Conservation (phyloP, 2,888 invertebrate genomes). For the Fabriciana adippe region DNA sequence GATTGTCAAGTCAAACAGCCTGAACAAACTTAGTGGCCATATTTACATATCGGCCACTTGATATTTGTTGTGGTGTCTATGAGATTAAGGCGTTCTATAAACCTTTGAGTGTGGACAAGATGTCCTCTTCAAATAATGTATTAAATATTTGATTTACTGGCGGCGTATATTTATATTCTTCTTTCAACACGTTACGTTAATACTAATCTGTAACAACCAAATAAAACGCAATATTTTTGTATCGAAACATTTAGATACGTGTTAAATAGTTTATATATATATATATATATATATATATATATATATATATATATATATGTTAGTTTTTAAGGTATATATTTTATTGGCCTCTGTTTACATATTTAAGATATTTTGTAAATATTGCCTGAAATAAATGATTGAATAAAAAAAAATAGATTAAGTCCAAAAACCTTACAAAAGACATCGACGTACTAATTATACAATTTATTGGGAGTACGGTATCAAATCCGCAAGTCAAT, state of each 20-base stretch:
- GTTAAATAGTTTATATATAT: no score
- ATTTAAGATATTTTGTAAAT: no score
- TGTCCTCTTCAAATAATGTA: slow-evolving; percentile 17
- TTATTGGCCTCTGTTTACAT: no score
- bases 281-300: no score
- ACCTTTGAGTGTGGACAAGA: slow-evolving; percentile 30
- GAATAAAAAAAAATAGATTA: no score
- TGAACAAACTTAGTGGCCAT: slow-evolving; percentile 41
- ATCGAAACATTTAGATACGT: no score
- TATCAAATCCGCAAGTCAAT: slow-evolving; percentile 14
- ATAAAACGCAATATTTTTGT: neutral
- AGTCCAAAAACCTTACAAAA: no score
- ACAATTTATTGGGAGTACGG: slow-evolving; percentile 2
- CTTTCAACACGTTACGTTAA: no score
- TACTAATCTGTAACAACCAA: neutral
- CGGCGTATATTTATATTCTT: no score
- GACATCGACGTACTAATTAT: slow-evolving; percentile 1
- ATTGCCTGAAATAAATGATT: no score
- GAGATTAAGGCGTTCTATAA: slow-evolving; percentile 32
- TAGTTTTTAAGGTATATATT: no score
- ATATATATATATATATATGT: no score
- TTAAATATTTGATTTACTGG: slow-evolving; percentile 10
- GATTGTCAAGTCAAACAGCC: slow-evolving; percentile 41
- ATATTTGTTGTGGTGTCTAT: slow-evolving; percentile 46
- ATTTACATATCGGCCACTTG: slow-evolving; percentile 52